Percentiles rank a stretch among this genome's conserved stretches.
Conservation (phyloP, 2,113 vertebrate genomes). For the Antigone vipio region DNA sequence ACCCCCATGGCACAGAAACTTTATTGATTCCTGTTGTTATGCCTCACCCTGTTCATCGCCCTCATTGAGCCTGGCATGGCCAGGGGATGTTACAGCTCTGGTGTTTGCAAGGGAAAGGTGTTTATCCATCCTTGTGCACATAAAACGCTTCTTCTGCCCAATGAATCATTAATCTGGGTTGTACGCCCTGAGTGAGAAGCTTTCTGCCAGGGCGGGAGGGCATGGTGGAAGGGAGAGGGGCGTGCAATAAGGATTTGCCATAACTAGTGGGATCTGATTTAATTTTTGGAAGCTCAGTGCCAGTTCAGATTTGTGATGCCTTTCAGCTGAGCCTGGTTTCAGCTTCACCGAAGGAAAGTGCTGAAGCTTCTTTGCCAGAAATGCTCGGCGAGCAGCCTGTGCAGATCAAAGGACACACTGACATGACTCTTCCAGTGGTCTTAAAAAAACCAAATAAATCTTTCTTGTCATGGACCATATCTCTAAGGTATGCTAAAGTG, state of each 20-base stretch:
- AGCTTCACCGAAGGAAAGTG: background rate
- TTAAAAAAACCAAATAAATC: background rate
- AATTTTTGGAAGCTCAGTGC: background rate
- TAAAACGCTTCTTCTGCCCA: background rate
- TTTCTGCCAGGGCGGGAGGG: background rate
- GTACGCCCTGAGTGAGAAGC: background rate
- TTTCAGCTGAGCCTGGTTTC: background rate
- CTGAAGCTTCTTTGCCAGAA: background rate
- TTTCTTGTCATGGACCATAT: background rate
- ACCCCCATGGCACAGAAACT: background rate
- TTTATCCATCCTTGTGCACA: background rate
- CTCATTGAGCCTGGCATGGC: background rate
- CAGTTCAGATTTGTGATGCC: background rate
- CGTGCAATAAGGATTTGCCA: background rate
- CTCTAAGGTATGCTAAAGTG: background rate
- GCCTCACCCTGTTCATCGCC: background rate
- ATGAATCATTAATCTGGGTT: background rate
- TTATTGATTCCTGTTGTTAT: background rate
- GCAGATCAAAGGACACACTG: fast-evolving
- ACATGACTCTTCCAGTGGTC: background rate
- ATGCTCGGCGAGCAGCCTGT: fast-evolving
- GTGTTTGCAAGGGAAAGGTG: background rate
- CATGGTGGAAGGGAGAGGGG: background rate
- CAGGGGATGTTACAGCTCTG: background rate
- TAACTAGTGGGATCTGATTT: background rate